phyloP scores from a whole-genome alignment of 2,797 vertebrate species.

The Alosa sapidissima region DNA sequence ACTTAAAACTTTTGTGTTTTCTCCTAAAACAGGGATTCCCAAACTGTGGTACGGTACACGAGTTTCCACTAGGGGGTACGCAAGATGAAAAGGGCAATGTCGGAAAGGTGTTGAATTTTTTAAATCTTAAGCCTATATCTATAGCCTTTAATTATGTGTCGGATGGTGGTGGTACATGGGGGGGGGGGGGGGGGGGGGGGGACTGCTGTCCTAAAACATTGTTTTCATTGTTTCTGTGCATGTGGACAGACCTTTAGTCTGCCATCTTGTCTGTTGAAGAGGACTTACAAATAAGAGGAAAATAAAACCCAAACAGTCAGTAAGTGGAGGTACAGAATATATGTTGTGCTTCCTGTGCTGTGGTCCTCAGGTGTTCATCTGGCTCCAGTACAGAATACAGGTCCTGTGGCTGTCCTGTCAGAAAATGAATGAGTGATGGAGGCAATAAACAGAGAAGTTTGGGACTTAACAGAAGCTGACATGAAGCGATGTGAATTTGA shows the following conservation, averaged over 20 bases:
- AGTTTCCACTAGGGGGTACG: too few species aligned
- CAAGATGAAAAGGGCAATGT: too few species aligned
- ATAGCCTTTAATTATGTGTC: too few species aligned
- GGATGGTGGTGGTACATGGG: too few species aligned
- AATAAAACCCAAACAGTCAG: not conserved
- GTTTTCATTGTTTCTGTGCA: too few species aligned
- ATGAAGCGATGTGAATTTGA: not conserved
- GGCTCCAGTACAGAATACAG: not conserved
- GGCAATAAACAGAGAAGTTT: not conserved
- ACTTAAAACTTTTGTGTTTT: too few species aligned
- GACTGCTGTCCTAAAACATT: too few species aligned
- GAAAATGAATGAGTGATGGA: slow-evolving; percentile 18
- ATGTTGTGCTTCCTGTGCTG: not conserved
- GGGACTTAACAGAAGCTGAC: not conserved
- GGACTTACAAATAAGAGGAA: not conserved
- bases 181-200: too few species aligned
- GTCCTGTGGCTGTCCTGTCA: slow-evolving; percentile 7
- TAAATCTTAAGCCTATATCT: too few species aligned
- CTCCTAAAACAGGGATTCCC: too few species aligned
- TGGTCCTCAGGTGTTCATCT: slow-evolving; percentile 28
- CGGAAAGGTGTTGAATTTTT: too few species aligned
- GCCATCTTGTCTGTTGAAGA: not conserved
- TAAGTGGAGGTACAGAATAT: slow-evolving; percentile 15
- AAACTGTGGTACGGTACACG: too few species aligned
- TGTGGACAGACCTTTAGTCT: not conserved